phyloP scores from a whole-genome alignment of 2,888 invertebrate genomes.

The Cheilosia scutellata region DNA sequence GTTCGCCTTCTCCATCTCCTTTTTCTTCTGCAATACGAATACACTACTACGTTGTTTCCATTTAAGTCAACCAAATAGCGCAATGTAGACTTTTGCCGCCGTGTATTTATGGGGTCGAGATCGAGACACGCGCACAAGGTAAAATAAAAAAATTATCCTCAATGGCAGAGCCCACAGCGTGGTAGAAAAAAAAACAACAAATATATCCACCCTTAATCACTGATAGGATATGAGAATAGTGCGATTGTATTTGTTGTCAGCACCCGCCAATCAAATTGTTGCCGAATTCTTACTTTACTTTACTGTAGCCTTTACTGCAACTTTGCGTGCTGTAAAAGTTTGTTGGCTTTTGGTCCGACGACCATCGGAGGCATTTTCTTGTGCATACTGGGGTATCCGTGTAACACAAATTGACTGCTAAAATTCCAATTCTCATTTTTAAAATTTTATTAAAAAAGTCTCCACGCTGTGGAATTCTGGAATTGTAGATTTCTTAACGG shows the following conservation, averaged over 20 bases:
- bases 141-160: slow-evolving; percentile 14
- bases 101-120: slow-evolving; percentile 2
- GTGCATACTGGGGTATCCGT: no score
- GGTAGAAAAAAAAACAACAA: slow-evolving; percentile 11
- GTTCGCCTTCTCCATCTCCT: neutral
- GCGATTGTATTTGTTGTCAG: slow-evolving; percentile 53
- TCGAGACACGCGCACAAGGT: slow-evolving; percentile 52
- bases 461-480: no score
- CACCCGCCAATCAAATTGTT: slow-evolving; percentile 57
- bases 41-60: neutral
- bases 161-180: neutral
- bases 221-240: slow-evolving; percentile 49
- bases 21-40: neutral
- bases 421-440: no score
- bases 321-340: slow-evolving; percentile 1
- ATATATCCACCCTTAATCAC: slow-evolving; percentile 48
- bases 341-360: neutral
- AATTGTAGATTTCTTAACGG: neutral
- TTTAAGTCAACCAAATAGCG: slow-evolving; percentile 27
- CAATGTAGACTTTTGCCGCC: slow-evolving; percentile 19
- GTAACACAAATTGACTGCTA: no score
- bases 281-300: slow-evolving; percentile 25
- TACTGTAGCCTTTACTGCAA: neutral
- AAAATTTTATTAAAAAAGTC: no score
- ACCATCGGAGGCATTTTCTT: slow-evolving; percentile 8